phyloP scores from a whole-genome alignment of 2,888 invertebrate species.

The Lasioglossum oenotherae region DNA sequence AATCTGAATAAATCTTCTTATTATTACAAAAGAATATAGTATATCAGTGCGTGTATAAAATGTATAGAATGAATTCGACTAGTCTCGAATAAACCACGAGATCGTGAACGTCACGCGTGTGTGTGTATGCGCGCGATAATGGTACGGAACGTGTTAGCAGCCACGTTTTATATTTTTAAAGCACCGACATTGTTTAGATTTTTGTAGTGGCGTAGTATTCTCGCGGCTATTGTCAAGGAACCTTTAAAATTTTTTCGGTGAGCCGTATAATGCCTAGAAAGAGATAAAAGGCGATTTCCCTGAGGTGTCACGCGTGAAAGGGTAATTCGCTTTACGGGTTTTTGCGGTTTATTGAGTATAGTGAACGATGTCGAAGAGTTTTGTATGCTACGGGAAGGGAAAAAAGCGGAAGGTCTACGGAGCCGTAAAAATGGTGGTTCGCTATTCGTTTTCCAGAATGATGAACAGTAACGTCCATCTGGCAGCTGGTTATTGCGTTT shows the following conservation, averaged over 20 bases:
- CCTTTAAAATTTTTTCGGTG: not conserved
- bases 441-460: constrained; percentile 65
- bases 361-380: constrained; percentile 1
- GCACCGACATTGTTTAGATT: not conserved
- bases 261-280: not conserved
- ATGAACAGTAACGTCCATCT: constrained; percentile 65
- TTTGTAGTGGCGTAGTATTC: not conserved
- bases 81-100: not conserved
- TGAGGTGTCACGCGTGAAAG: not conserved
- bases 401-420: not conserved
- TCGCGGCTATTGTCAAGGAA: not conserved
- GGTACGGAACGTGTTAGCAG: not conserved
- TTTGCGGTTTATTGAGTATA: not conserved
- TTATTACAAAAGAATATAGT: too few relatives aligned
- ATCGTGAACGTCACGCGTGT: not conserved
- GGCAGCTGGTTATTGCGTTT: constrained; percentile 65
- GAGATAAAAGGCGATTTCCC: not conserved
- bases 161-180: not conserved
- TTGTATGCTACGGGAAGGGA: not conserved
- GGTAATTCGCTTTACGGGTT: not conserved
- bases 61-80: not conserved
- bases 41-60: too few relatives aligned
- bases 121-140: not conserved
- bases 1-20: too few relatives aligned
- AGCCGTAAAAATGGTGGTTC: constrained; percentile 54